A percentile compares a stretch with the other conserved stretches of the same genome.
phyloP scores from a whole-genome alignment of 1,140 invertebrate genomes.

The Aphaenogaster floridana region DNA sequence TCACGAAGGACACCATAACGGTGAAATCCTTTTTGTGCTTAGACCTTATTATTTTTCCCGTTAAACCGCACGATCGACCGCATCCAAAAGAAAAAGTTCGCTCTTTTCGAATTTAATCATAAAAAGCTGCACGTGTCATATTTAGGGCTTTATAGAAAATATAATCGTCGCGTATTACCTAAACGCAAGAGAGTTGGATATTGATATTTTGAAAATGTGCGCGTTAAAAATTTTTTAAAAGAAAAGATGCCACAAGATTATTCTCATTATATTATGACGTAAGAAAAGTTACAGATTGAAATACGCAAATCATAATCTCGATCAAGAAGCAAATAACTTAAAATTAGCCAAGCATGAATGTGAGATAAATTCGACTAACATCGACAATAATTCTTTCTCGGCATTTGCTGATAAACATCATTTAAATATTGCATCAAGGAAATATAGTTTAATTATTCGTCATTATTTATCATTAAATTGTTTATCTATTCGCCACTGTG shows the following conservation, averaged over 20 bases:
- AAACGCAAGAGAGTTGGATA: not conserved
- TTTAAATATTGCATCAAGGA: slow-evolving; percentile 3
- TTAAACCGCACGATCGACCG: slow-evolving; percentile 60
- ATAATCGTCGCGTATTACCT: not conserved
- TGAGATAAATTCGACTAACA: not conserved
- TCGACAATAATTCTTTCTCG: not conserved
- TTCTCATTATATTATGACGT: not conserved
- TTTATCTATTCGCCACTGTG: not conserved
- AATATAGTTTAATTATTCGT: slow-evolving; percentile 30
- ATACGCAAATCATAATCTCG: not conserved
- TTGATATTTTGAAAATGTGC: not conserved
- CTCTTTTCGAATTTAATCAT: slow-evolving; percentile 4
- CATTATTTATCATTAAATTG: slow-evolving; percentile 20
- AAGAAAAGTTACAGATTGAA: not conserved
- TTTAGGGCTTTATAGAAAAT: slow-evolving; percentile 2
- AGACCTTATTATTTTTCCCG: slow-evolving; percentile 70
- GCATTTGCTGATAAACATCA: not conserved
- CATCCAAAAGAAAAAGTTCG: slow-evolving; percentile 61
- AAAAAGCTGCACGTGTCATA: slow-evolving; percentile 20
- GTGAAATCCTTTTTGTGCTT: slow-evolving; percentile 54
- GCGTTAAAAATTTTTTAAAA: not conserved
- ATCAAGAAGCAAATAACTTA: not conserved
- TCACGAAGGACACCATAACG: slow-evolving; percentile 62
- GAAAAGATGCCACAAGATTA: not conserved
- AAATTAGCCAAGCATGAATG: not conserved